Conservation (phyloP, 2,797 vertebrate species). For the Allobates femoralis region DNA sequence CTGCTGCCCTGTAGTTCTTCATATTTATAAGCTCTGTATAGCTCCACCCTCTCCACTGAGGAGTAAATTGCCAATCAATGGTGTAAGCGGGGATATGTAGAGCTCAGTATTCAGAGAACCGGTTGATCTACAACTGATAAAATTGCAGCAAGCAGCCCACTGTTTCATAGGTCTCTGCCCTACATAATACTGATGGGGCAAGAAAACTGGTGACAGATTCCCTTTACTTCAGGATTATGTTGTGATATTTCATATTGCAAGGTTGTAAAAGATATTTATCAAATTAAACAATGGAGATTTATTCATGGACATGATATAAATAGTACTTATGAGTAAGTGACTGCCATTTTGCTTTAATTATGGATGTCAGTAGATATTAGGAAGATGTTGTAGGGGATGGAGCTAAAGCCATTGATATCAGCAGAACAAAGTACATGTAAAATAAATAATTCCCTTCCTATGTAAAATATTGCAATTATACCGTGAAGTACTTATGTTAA, state of each 20-base stretch:
- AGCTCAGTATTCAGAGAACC: too few species aligned
- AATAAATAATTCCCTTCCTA: background rate
- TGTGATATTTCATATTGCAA: background rate
- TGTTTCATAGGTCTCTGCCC: too few species aligned
- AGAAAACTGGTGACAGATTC: too few species aligned
- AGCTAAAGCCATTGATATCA: background rate
- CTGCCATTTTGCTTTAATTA: background rate
- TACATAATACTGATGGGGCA: too few species aligned
- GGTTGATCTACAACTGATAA: too few species aligned
- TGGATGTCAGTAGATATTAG: conserved; percentile 16
- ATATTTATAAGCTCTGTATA: too few species aligned
- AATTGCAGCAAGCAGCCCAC: too few species aligned
- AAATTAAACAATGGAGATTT: background rate
- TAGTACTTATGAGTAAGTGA: background rate
- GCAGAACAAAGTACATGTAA: background rate
- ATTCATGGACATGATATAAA: background rate
- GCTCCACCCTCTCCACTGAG: too few species aligned
- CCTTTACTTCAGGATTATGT: background rate
- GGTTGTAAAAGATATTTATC: background rate
- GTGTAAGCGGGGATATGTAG: too few species aligned
- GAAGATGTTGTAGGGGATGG: background rate
- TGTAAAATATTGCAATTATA: conserved; percentile 16
- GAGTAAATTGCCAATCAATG: too few species aligned
- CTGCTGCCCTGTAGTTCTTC: too few species aligned
- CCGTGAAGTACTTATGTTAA: conserved; percentile 16